Evolutionary conservation across 2,797 vertebrate genomes (phyloP), one percentile per base, ranked within the genome.

Genomic region (Enteromius paludinosus): DNA sequence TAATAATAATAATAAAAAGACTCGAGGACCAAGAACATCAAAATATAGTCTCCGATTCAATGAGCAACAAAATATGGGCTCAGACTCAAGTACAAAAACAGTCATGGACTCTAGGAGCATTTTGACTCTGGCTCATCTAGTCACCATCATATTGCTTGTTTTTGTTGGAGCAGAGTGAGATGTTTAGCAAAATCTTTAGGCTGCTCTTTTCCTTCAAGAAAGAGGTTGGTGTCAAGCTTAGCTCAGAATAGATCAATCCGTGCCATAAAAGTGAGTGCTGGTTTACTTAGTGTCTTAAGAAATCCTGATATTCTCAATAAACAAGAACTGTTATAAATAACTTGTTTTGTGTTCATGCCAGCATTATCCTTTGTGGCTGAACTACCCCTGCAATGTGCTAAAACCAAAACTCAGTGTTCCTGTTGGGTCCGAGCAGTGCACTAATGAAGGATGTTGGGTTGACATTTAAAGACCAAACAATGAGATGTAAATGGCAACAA

Each of bases 361-460:
- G 8, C 28, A 4, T 47, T 18, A 30, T 74, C 6, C n/a, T 33
- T 74, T 56, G 18, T 73, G 47, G 70, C 49, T 23, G 30, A 74
- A 25, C 18, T 38, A 15, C 20, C 30, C 30, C 49, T 75, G 18
- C 28, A 20, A 47, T 68, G 64, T 52, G 59, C 64, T 64, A 54
- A 68, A 68, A 66, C 10, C 62, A 38, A 20, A 52, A 25, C n/a
- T 35, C 28, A 23, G 43, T 65, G 72, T 56, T 74, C 43, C 20
- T 54, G 30, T 23, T 38, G 72, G 72, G 33, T 74, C 30, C 15
- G 47, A 56, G 20, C 49, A 38, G 5, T 23, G 52, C 52, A n/a
- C 3, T 75, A 56, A 75, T 75, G 33, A 75, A 56, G 56, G 45
- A 52, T 77, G 75, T 47, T 64, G 59, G 61, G 30, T 78, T 66